Evolutionary conservation across 2,888 invertebrate genomes (phyloP).

Genomic region (Drosophila anomalata): DNA sequence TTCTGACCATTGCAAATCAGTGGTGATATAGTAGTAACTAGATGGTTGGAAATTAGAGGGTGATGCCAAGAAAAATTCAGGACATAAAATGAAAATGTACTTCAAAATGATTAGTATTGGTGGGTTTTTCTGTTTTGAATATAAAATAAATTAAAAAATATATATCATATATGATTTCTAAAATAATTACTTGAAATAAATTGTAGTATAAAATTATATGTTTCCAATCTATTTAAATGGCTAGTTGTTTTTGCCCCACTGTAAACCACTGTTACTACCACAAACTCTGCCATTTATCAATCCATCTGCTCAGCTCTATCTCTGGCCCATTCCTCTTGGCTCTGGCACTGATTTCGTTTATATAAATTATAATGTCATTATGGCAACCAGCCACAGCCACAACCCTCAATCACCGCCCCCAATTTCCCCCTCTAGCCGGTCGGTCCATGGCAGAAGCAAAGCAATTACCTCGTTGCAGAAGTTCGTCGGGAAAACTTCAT

Average conservation of each 20-base stretch:
- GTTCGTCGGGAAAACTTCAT: conserved; percentile 53
- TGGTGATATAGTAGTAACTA: conserved; percentile 21
- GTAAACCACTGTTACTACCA: conserved; percentile 39
- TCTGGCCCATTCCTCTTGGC: conserved; percentile 4
- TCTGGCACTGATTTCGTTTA: conserved; percentile 77
- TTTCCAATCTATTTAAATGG: not conserved
- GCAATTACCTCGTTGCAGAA: conserved; percentile 65
- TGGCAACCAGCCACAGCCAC: conserved; percentile 65
- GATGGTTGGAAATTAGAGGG: not conserved
- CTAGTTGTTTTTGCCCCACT: not conserved
- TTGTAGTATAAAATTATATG: too few relatives aligned
- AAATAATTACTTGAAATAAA: not conserved
- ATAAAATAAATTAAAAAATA: too few relatives aligned
- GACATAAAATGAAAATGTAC: not conserved
- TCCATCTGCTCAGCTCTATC: conserved; percentile 44
- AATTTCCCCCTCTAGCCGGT: conserved; percentile 5
- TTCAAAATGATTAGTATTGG: not conserved
- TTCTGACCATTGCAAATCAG: conserved; percentile 51
- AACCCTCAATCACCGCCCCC: conserved; percentile 41
- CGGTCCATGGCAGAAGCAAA: conserved; percentile 37
- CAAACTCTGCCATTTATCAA: conserved; percentile 72
- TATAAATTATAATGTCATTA: conserved; percentile 83
- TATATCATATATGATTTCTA: not conserved
- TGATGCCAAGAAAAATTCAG: not conserved
- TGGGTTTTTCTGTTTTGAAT: too few relatives aligned